Base-by-base conservation (phyloP, 1,140 invertebrate genomes). In the Trichoplusia ni region DNA sequence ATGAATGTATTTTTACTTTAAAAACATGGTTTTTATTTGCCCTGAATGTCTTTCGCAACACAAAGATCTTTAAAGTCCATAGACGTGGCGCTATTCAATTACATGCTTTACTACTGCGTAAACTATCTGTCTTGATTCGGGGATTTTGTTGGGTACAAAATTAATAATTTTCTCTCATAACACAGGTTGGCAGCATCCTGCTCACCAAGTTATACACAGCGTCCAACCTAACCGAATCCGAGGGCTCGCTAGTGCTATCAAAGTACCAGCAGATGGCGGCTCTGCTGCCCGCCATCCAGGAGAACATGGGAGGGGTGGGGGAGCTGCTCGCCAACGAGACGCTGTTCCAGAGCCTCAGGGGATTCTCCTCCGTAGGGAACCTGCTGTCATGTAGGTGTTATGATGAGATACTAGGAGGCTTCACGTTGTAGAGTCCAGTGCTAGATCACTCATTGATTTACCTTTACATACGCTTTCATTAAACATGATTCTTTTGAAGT, bases 181-280 rank as follows among this genome's bases (percentile, higher is more conserved):
- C 16, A 9, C 64, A 88, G 82, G 64, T 87, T 7, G 79, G 75
- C 65, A 44, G 60, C 1, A 60, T 60, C 0, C 83, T 92, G 4
- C 83, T 93, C 0, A 78, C 85, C 3, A 89, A 90, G 59, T 86
- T 93, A 19, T 82, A 92, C 51, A 56, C 75, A 1, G 89, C 92
- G 1, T 92, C 92, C 0, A 90, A 93, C 69, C 67, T 93, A 18
- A 92, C 91, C 0, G 73, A 89, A 62, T 51, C 76, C 0, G 90
- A 92, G 25, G 92, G 92, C 0, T 82, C 87, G 33, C 54, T 62
- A 6, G 81, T 93, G 0, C 59, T 92, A 21, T 67, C 85, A 4
- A 83, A 87, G 65, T 79, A 92, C 21, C 80, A 88, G 0, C 73
- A 90, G 0, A 90, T 90, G 60, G 82, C 89, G 0, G 72, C 90